A percentile compares a stretch with the other conserved stretches of the same genome.
These are phyloP conservation scores for Centropyge bicolor DNA, from an alignment of 2,797 vertebrate species.

Conservation along the genomic window DNA sequence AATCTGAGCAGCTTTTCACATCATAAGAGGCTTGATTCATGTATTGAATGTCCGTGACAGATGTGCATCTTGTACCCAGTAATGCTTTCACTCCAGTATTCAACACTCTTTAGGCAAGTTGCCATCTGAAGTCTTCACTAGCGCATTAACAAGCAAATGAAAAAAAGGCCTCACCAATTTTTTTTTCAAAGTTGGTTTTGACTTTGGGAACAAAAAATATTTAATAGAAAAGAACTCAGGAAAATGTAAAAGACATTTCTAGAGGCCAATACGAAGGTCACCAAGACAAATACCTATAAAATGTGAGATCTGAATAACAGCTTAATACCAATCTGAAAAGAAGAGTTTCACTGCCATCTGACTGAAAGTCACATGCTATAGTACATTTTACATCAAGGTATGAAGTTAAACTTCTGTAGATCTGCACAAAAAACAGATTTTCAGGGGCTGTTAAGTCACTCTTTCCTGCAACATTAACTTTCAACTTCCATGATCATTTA, in stretches of 20 bases:
- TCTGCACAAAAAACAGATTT: background rate
- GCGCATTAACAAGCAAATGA: background rate
- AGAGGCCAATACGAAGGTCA: background rate
- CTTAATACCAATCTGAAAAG: background rate
- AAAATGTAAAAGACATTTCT: no score
- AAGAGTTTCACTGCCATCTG: background rate
- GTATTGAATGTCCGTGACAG: background rate
- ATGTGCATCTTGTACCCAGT: background rate
- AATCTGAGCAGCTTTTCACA: background rate
- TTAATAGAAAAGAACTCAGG: background rate
- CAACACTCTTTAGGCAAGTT: background rate
- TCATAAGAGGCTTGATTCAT: background rate
- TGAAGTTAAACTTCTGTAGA: background rate
- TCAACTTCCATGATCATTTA: slow-evolving; percentile 2
- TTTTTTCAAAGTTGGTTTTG: background rate
- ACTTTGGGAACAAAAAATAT: background rate
- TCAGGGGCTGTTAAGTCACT: background rate
- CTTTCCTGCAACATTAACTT: background rate
- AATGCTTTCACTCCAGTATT: background rate
- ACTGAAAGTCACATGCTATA: background rate
- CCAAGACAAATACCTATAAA: background rate
- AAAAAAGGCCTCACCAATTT: background rate
- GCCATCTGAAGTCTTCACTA: background rate
- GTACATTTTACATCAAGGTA: background rate
- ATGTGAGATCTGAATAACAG: no score